These are phyloP conservation scores for Camponotus pennsylvanicus DNA, from an alignment of 1,140 invertebrate species.

Conservation along the genomic window DNA sequence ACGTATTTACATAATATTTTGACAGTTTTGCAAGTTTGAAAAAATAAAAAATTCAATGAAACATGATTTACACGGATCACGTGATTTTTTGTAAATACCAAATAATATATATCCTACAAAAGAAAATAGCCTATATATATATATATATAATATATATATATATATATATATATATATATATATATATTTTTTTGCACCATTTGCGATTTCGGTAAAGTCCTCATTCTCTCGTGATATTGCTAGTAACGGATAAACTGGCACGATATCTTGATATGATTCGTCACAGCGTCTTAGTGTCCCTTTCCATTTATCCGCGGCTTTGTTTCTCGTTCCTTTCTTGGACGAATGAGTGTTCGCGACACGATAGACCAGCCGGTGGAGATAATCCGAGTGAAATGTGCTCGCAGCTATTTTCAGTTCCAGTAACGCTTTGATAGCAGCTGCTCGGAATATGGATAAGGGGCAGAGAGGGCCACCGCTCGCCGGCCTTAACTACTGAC, in stretches of 20 bases:
- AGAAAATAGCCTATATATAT: constrained; percentile 4
- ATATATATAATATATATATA: no score
- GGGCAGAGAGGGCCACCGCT: constrained; percentile 45
- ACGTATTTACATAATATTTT: constrained; percentile 26
- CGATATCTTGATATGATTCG: constrained; percentile 28
- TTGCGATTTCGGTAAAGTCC: neutral
- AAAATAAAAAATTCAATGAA: constrained; percentile 13
- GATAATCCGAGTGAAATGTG: constrained; percentile 60
- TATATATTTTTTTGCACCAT: neutral
- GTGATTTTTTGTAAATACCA: neutral
- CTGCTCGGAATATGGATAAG: constrained; percentile 46
- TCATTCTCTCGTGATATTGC: neutral
- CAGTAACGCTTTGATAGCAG: constrained; percentile 60
- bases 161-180: neutral
- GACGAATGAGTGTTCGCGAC: constrained; percentile 35
- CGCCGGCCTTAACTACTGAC: constrained; percentile 57
- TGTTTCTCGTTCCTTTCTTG: constrained; percentile 33
- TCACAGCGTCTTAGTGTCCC: constrained; percentile 33
- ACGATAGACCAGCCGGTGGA: constrained; percentile 56
- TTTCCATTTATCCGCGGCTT: constrained; percentile 26
- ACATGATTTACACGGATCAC: neutral
- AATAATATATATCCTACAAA: constrained; percentile 5
- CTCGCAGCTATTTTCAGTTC: constrained; percentile 57
- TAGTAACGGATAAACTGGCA: constrained; percentile 7
- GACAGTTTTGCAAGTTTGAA: constrained; percentile 12